Base-by-base conservation (phyloP, 2,113 vertebrate genomes). In the Caracal caracal region DNA sequence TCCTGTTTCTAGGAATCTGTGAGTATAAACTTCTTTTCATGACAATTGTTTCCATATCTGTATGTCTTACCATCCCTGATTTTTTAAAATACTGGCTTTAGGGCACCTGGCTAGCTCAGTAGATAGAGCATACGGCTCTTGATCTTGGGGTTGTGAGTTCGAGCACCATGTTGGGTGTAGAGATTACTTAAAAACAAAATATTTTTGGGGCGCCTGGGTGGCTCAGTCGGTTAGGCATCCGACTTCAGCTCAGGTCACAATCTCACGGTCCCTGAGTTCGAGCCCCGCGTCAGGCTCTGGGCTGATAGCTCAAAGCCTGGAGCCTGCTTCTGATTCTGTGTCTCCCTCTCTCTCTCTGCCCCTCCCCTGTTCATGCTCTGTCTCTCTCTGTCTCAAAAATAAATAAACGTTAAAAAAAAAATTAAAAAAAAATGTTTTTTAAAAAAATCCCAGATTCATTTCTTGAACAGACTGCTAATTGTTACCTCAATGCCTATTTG, bases 391-490 rank as follows among this genome's bases (percentile, higher is more conserved):
- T 37, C 37, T 37, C 37, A 37, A 93, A 78, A 66, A 66, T 66
- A 66, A 37, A 37, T 37, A 66, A 66, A 19, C n/a, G 12, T 13
- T 61, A 1, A 61, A 65, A 65, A 65, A 10, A 20, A 70, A 35
- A 70, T 56, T 13, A 70, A 70, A 68, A 68, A 7, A 68, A n/a
- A 68, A 40, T 40, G 40, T 40, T 40, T 40, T 40, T 40, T 40
- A 6, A 40, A 84, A 59, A 85, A 93, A 88, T 71, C 26, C 65
- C 12, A 1, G 33, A 51, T 78, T 66, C 17, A 19, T 47, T 95
- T 90, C 56, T 47, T 59, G 22, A 95, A 90, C 33, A 95, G 71
- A 78, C 59, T 66, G 79, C 70, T 79, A 70, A 91, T 85, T 84
- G 56, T 86, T 71, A 73, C 16, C 40, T 71, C 40, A 5, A 83